Evolutionary conservation across 35 echinoderm and acorn worm species (phyloP).

Genomic region (Apostichopus californicus): DNA sequence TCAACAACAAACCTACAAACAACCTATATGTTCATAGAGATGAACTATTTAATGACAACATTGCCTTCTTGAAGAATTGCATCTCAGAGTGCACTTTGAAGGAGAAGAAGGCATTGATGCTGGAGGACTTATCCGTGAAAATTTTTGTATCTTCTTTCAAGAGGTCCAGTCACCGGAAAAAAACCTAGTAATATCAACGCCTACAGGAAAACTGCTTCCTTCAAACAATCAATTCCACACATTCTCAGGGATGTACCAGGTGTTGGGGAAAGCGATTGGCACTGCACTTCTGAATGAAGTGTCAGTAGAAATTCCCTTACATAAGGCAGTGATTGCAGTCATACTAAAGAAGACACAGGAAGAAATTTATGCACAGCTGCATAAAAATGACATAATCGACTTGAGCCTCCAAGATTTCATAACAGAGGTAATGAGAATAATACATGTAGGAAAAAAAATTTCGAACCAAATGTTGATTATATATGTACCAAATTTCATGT

Average conservation of each 20-base stretch:
- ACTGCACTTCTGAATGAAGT: background rate
- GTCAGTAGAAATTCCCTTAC: background rate
- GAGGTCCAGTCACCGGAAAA: background rate
- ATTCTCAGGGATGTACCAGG: background rate
- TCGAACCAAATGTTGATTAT: too few relatives aligned
- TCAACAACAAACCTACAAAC: background rate
- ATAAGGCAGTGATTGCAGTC: background rate
- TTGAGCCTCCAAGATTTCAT: background rate
- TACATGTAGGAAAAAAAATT: too few relatives aligned
- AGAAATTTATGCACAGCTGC: background rate
- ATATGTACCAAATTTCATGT: too few relatives aligned
- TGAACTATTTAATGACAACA: background rate
- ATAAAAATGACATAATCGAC: background rate
- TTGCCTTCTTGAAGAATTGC: background rate
- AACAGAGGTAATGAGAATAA: background rate
- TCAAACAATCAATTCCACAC: background rate
- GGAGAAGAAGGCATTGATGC: conserved; percentile 6
- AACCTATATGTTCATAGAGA: conserved; percentile 7
- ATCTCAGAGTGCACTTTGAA: conserved; percentile 7
- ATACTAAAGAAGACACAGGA: background rate
- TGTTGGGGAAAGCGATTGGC: background rate
- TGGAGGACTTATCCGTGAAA: background rate
- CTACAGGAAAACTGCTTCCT: background rate
- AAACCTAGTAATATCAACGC: background rate
- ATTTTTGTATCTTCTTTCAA: background rate